Base-by-base conservation (phyloP, 2,113 vertebrate species). In the Erythrolamprus reginae region DNA sequence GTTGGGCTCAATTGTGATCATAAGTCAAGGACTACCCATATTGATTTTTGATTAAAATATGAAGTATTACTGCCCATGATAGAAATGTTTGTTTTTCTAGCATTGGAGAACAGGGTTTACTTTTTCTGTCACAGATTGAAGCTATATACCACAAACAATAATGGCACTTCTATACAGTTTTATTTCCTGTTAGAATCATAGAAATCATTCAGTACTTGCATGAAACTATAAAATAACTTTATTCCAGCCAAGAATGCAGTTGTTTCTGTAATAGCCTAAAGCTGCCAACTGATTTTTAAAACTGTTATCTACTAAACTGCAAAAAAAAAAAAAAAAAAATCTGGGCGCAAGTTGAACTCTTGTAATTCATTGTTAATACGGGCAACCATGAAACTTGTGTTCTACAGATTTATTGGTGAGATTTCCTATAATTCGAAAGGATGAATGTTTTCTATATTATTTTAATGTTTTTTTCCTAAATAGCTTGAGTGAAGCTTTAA, bases 191-290 rank as follows among this genome's bases (percentile, higher is more conserved):
- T 9, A 24, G 50, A 33, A 33, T 47, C 82, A 92, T 51, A 83
- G 56, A 87, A 0, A 89, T 2, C 21, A 58, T 91, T 92, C 93
- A 91, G 89, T 85, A 90, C 83, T 91, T 92, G 58, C 84, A 87
- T 65, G 94, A 89, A 90, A 92, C 86, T 89, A 92, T 92, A 93
- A 92, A 96, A 58, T 47, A 21, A 48, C n/a, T 82, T 87, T 86
- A 90, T 95, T 93, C 88, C 47, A 84, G 90, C 93, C 92, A 90
- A 92, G 94, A 96, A 96, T 92, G 93, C 92, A 94, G 86, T 88
- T 58, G n/a, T 89, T 93, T 84, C 24, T 42, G 17, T 84, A 92
- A 56, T 38, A 91, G 48, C 53, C 86, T 85, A 93, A 89, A 95
- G 86, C 93, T 94, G 91, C 82, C 92, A 93, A 92, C 91, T 92